These are phyloP conservation scores for Drosophila serrata DNA, from an alignment of 1,140 invertebrate species.

Conservation along the genomic window DNA sequence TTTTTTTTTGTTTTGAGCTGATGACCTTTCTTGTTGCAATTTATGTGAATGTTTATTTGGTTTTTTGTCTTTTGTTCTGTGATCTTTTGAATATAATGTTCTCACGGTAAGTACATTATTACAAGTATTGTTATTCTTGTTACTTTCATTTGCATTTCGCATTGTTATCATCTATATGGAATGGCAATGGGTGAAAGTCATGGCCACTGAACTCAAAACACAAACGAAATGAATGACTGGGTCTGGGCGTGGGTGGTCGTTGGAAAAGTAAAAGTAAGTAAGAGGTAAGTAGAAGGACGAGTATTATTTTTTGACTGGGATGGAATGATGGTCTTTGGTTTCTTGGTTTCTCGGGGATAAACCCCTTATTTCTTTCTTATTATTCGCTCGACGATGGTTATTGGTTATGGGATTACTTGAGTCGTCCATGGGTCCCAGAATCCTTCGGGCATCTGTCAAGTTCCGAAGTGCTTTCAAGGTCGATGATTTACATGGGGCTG, in stretches of 20 bases:
- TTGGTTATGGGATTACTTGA: constrained; percentile 15
- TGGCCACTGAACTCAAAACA: constrained; percentile 42
- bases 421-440: constrained; percentile 11
- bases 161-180: constrained; percentile 46
- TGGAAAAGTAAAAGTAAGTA: constrained; percentile 3
- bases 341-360: not conserved
- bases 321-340: constrained; percentile 35
- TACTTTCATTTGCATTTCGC: constrained; percentile 49
- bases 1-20: no score
- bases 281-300: constrained; percentile 9
- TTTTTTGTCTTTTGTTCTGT: constrained; percentile 49
- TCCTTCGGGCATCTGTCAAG: constrained; percentile 26
- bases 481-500: constrained; percentile 29
- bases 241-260: not conserved
- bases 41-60: constrained; percentile 49
- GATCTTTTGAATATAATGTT: constrained; percentile 45
- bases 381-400: constrained; percentile 45
- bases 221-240: constrained; percentile 29
- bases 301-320: constrained; percentile 29
- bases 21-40: constrained; percentile 43
- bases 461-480: constrained; percentile 28
- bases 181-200: constrained; percentile 54
- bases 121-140: constrained; percentile 46
- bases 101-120: constrained; percentile 53
- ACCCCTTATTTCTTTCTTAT: constrained; percentile 15